A percentile compares a stretch with the other conserved stretches of the same genome.
Evolutionary conservation across 2,797 vertebrate species (phyloP).

Genomic region (Lagocephalus sceleratus): DNA sequence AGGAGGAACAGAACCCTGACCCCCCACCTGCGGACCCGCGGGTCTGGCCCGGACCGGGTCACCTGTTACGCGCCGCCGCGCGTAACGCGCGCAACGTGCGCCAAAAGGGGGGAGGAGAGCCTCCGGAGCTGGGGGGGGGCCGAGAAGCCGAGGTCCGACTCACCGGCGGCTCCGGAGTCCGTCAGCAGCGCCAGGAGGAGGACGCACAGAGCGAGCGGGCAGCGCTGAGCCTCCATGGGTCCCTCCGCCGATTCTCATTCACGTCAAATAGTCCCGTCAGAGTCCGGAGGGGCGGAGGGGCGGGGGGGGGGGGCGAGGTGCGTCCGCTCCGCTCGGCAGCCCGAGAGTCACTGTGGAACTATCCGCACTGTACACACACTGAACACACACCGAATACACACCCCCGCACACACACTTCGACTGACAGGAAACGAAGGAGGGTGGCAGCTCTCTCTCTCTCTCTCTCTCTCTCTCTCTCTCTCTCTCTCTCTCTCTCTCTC

Average conservation of each 20-base stretch:
- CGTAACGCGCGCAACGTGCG: too few species aligned
- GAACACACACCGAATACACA: conserved; percentile 13
- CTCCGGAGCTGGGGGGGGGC: too few species aligned
- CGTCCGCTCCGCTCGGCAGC: conserved; percentile 50
- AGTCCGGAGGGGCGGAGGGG: conserved; percentile 13
- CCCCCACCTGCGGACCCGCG: too few species aligned
- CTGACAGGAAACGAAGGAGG: conserved; percentile 61
- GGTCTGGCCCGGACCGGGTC: too few species aligned
- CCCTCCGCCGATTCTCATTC: conserved; percentile 24
- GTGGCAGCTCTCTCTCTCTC: conserved; percentile 10
- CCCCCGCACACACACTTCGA: conserved; percentile 13
- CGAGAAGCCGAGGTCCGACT: conserved; percentile 25
- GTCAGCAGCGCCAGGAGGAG: conserved; percentile 22
- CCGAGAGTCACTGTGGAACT: conserved; percentile 50
- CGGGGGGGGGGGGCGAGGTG: not conserved
- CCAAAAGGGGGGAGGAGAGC: too few species aligned
- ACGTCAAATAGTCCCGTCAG: conserved; percentile 3
- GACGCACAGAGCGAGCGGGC: conserved; percentile 17
- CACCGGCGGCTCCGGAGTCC: conserved; percentile 44
- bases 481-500: conserved; percentile 9
- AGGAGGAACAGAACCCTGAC: too few species aligned
- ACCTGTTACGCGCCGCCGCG: too few species aligned
- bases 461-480: conserved; percentile 15
- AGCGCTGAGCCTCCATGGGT: conserved; percentile 47
- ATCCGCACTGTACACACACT: conserved; percentile 26